phyloP scores from a whole-genome alignment of 2,888 invertebrate genomes.

The Drosophila mimetica region DNA sequence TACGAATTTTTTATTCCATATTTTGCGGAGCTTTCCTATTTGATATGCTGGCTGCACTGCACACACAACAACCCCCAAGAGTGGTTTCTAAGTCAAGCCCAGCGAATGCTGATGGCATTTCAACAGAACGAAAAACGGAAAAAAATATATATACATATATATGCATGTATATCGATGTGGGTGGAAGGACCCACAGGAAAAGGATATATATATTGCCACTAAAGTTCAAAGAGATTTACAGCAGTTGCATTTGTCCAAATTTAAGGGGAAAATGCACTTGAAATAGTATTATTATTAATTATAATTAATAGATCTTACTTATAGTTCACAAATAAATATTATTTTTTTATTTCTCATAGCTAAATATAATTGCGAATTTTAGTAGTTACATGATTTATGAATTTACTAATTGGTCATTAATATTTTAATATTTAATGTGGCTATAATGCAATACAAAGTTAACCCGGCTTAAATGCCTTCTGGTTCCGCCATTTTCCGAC shows the following conservation, averaged over 20 bases:
- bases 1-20: slow-evolving; percentile 24
- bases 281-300: too few relatives aligned
- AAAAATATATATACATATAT: background rate
- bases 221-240: background rate
- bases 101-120: slow-evolving; percentile 30
- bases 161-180: background rate
- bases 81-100: slow-evolving; percentile 19
- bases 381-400: background rate
- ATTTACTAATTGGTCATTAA: background rate
- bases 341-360: too few relatives aligned
- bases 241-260: background rate
- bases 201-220: background rate
- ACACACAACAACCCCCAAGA: slow-evolving; percentile 24
- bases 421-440: background rate
- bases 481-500: background rate
- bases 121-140: slow-evolving; percentile 12
- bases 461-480: too few relatives aligned
- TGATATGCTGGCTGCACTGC: slow-evolving; percentile 34
- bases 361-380: background rate
- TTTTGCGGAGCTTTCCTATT: slow-evolving; percentile 35
- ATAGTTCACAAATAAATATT: too few relatives aligned
- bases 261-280: background rate
- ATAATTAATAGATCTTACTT: too few relatives aligned
- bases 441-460: background rate
- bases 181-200: background rate